Base-by-base conservation (phyloP, 2,797 vertebrate genomes). In the Neomorphus geoffroyi region DNA sequence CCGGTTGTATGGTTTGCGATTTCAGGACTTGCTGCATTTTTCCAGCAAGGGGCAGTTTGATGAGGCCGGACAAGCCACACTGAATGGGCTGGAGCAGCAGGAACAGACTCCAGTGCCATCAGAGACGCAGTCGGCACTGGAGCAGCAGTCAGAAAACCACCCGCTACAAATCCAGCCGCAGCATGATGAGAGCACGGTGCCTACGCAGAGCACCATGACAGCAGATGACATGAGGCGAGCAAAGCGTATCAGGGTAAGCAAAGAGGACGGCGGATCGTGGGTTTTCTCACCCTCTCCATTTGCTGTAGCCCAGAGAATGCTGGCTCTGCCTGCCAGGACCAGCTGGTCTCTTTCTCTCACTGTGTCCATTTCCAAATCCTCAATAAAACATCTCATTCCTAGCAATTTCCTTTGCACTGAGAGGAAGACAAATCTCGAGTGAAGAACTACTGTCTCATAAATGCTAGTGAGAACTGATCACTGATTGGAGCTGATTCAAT, bases 221-320 rank as follows among this genome's bases (percentile, higher is more conserved):
- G 98, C 98, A 1, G 99, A 99, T 84, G 99, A 99, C 94, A 98
- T 99, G 98, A 98, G 99, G 27, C 98, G 99, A 46, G 99, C 99
- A 32, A 99, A 99, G 92, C 98, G 99, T 69, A 99, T 99, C 96
- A 98, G 98, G 98, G 98, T 99, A 98, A 98, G 98, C 86, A 21
- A 58, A 39, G 39, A 45, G 70, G 50, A 35, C 1, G 1, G 26
- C 4, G 8, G 41, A 39, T 43, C 46, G 8, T 5, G 19, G 53
- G 90, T 72, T 74, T 51, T 56, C 53, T 57, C 62, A 2, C 54
- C 26, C n/a, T 78, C 24, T 37, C 53, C 23, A 5, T 26, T 43
- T 45, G 6, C 30, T 77, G 58, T 35, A 46, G 56, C 6, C 26
- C 21, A 18, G 41, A 57, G 77, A 61, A 39, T 28, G 53, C 79